Evolutionary conservation across 2,797 vertebrate genomes (phyloP).

Genomic region (Pseudochaenichthys georgianus): DNA sequence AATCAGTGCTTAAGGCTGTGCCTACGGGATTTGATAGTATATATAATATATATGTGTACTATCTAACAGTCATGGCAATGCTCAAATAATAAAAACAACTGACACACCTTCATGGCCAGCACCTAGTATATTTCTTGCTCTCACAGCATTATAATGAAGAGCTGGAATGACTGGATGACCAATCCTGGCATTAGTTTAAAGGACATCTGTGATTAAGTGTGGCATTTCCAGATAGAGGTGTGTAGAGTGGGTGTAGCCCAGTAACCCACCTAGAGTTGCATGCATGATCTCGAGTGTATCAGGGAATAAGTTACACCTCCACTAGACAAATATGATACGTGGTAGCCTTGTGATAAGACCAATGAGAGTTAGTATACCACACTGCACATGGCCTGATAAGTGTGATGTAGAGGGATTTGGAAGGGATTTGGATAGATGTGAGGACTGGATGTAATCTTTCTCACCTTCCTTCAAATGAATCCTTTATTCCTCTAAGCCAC

Average conservation of each 20-base stretch:
- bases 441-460: constrained; percentile 85
- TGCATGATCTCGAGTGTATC: constrained; percentile 53
- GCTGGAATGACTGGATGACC: constrained; percentile 14
- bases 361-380: constrained; percentile 64
- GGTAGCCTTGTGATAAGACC: constrained; percentile 70
- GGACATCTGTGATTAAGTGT: constrained; percentile 38
- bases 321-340: constrained; percentile 68
- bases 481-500: constrained; percentile 85
- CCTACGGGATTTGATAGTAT: constrained; percentile 52
- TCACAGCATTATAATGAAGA: constrained; percentile 8
- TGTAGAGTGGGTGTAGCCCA: constrained; percentile 18
- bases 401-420: constrained; percentile 86
- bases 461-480: constrained; percentile 84
- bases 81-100: constrained; percentile 15
- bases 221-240: constrained; percentile 43
- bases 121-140: constrained; percentile 1
- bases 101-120: background rate
- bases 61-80: constrained; percentile 24
- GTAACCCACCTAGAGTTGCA: constrained; percentile 23
- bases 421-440: constrained; percentile 85
- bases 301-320: constrained; percentile 69
- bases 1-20: constrained; percentile 53
- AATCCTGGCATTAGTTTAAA: constrained; percentile 45
- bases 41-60: constrained; percentile 13
- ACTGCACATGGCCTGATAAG: constrained; percentile 80